phyloP scores from a whole-genome alignment of 2,113 vertebrate species.

The Buteo buteo region DNA sequence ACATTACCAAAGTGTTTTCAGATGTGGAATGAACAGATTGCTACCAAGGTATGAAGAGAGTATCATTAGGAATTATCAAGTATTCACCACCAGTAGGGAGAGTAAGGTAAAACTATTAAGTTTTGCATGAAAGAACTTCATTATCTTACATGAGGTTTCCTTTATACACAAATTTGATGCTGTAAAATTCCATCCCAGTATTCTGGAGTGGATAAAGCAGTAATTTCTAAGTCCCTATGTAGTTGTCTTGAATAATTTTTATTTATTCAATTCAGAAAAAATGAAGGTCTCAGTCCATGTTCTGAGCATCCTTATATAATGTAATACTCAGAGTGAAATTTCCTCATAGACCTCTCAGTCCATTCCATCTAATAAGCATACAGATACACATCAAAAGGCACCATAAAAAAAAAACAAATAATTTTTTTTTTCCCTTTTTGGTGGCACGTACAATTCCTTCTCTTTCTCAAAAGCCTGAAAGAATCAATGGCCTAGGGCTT shows the following conservation, averaged over 20 bases:
- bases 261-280: not conserved
- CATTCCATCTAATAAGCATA: not conserved
- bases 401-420: not conserved
- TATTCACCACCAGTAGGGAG: not conserved
- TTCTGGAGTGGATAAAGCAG: not conserved
- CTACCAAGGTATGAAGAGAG: conserved; percentile 5
- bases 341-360: not conserved
- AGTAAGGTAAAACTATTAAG: conserved; percentile 37
- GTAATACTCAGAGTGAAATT: not conserved
- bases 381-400: not conserved
- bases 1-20: conserved; percentile 21
- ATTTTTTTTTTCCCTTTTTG: not conserved
- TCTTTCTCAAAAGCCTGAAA: not conserved
- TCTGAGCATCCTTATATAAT: not conserved
- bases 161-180: not conserved
- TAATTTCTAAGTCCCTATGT: not conserved
- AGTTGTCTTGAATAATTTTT: not conserved
- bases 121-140: conserved; percentile 11
- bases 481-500: not conserved
- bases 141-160: not conserved
- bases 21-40: conserved; percentile 19
- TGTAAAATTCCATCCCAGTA: not conserved
- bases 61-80: conserved; percentile 39
- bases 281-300: not conserved
- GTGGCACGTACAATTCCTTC: not conserved